Conservation (phyloP, 2,113 vertebrate genomes). For the Vireo altiloquus region DNA sequence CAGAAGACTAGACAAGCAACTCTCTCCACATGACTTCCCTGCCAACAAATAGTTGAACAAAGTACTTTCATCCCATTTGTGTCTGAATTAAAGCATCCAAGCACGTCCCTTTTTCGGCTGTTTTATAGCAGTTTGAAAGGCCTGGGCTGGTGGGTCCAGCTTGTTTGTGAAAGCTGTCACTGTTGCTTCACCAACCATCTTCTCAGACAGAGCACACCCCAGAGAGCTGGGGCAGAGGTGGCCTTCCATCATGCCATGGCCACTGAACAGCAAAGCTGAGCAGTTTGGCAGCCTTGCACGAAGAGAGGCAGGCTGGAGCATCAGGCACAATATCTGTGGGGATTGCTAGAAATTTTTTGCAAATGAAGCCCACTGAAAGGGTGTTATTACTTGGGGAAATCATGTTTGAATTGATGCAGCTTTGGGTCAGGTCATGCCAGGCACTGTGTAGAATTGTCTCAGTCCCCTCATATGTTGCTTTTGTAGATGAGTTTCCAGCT, state of each 20-base stretch:
- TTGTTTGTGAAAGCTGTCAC: background rate
- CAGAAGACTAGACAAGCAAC: background rate
- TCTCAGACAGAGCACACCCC: background rate
- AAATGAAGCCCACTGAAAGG: background rate
- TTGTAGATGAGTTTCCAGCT: background rate
- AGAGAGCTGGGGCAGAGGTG: background rate
- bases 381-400: background rate
- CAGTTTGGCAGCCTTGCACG: fast-evolving
- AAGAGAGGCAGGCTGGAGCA: background rate
- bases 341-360: background rate
- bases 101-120: background rate
- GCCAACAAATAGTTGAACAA: background rate
- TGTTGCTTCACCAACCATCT: background rate
- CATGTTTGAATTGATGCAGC: background rate
- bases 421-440: background rate
- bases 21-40: background rate
- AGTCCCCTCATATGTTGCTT: background rate
- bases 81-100: background rate
- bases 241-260: background rate
- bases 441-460: background rate
- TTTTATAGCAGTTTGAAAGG: background rate
- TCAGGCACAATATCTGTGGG: background rate
- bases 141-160: background rate
- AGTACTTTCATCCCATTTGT: background rate
- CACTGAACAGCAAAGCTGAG: background rate